These are phyloP conservation scores for Andrena bicolor DNA, from an alignment of 2,888 invertebrate species.

Conservation along the genomic window DNA sequence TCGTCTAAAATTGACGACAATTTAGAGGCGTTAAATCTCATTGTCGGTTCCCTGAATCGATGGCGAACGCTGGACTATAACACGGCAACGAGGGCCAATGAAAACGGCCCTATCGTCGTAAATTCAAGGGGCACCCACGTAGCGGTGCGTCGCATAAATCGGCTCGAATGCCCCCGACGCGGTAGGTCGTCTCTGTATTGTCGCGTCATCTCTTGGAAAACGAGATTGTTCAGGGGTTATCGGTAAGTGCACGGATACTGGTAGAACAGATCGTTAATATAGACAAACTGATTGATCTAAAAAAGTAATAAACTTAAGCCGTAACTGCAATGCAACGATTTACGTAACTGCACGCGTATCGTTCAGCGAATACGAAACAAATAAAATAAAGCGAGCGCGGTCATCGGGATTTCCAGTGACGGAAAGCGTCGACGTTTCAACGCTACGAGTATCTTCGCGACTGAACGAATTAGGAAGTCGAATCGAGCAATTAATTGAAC, in stretches of 20 bases:
- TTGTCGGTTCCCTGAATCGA: conserved; percentile 32
- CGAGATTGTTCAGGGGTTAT: background rate
- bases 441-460: background rate
- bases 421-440: too few relatives aligned
- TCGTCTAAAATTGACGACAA: conserved; percentile 29
- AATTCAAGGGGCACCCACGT: conserved; percentile 58
- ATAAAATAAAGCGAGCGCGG: too few relatives aligned
- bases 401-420: too few relatives aligned
- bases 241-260: too few relatives aligned
- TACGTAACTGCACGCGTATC: too few relatives aligned
- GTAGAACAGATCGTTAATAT: too few relatives aligned
- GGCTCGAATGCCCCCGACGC: background rate
- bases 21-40: conserved; percentile 35
- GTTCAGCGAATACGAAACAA: too few relatives aligned
- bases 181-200: conserved; percentile 2
- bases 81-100: conserved; percentile 60
- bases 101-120: conserved; percentile 60
- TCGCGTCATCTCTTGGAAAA: conserved; percentile 5
- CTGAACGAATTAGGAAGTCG: conserved; percentile 44
- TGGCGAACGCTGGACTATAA: background rate
- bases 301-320: too few relatives aligned
- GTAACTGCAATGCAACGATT: too few relatives aligned
- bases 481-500: conserved; percentile 61
- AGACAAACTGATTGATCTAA: too few relatives aligned
- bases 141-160: conserved; percentile 24